Percentiles rank a stretch among this genome's conserved stretches.
Conservation (phyloP, 2,113 vertebrate species). For the Acrocephalus arundinaceus region DNA sequence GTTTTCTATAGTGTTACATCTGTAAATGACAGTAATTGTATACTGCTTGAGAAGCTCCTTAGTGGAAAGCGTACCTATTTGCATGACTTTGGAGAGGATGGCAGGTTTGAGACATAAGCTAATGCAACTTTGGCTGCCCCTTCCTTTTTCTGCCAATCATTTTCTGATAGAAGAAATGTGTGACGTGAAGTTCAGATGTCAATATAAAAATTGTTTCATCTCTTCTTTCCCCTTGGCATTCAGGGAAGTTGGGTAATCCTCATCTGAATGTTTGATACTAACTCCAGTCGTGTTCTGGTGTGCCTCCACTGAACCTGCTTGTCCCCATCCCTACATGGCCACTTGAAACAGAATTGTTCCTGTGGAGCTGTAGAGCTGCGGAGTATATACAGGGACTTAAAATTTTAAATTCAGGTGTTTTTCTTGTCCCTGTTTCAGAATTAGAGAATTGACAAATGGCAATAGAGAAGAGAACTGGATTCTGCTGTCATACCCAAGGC, state of each 20-base stretch:
- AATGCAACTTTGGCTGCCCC: neutral
- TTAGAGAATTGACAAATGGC: neutral
- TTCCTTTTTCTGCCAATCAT: neutral
- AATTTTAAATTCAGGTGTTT: neutral
- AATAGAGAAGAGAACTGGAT: neutral
- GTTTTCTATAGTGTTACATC: neutral
- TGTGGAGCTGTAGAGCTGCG: neutral
- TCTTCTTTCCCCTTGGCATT: neutral
- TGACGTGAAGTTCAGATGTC: neutral
- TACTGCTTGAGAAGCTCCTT: neutral
- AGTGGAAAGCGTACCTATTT: neutral
- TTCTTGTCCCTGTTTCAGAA: neutral
- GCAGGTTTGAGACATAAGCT: neutral
- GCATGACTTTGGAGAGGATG: neutral
- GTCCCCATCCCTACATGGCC: neutral
- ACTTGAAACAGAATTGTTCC: neutral
- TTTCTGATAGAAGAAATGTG: neutral
- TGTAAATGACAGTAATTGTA: neutral
- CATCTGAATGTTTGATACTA: neutral
- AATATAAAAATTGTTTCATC: neutral
- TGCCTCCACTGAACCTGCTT: neutral
- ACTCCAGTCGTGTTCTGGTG: neutral
- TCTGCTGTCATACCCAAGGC: neutral
- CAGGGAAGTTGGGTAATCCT: neutral
- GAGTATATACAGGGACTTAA: neutral